Base-by-base conservation (phyloP, 2,113 vertebrate species). In the Bucco capensis region DNA sequence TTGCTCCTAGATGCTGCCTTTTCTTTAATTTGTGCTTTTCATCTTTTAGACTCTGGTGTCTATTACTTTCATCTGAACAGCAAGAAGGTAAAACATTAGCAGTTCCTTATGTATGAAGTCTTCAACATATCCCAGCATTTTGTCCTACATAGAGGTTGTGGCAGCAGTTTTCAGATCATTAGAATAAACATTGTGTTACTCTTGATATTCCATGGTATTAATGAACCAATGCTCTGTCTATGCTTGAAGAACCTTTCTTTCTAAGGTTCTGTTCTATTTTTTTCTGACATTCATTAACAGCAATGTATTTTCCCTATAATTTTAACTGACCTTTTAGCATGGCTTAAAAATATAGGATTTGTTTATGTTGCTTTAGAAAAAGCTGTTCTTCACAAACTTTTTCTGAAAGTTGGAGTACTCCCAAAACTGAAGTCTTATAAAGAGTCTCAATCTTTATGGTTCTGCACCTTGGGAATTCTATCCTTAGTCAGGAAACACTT, bases 1-100 rank as follows among this genome's bases (percentile, higher is more conserved):
- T 97, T 97, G 70, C 90, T 96, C 97, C 96, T 98, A 98, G 97
- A 96, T 92, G 94, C 86, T 89, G 92, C 93, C 93, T 97, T 97
- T 96, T 97, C 87, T 98, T 92, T 97, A 95, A 67, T 96, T 91
- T 97, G 86, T 94, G 78, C 92, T 97, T 98, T 97, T 60, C 77
- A 81, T 80, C 93, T 96, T 96, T 97, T 97, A 98, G 86, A 92
- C 80, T 97, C 81, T 98, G 95, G 44, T 97, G 81, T 97, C 79
- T 96, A 10, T 97, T 95, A 93, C 91, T 69, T 96, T 95, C 95
- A 90, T 77, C 96, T 94, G 90, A 75, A 33, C 84, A 97, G 47
- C 79, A 92, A 94, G 91, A 97, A 98, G 97, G 96, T 98, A 97
- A 98, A 96, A 96, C 27, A 7, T 89, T 40, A 90, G 78, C 1